Conservation (phyloP, 1,140 invertebrate species). For the Trissolcus basalis region DNA sequence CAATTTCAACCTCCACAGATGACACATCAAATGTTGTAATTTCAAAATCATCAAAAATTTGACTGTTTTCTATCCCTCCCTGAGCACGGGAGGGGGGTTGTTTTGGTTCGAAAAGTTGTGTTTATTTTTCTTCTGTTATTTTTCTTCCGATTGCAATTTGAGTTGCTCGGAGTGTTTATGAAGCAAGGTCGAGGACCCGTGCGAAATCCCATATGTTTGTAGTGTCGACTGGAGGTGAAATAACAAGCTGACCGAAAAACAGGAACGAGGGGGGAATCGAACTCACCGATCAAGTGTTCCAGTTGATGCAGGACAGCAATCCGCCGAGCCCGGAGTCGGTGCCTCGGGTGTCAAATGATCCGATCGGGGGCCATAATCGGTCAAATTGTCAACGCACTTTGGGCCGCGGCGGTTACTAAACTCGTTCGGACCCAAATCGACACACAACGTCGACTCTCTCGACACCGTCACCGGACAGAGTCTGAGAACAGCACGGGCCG, state of each 20-base stretch:
- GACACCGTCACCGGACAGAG: not conserved
- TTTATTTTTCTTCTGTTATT: too few relatives aligned
- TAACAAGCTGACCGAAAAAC: not conserved
- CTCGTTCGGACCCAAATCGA: slow-evolving; percentile 28
- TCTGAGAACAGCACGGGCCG: slow-evolving; percentile 57
- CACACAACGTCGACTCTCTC: slow-evolving; percentile 16
- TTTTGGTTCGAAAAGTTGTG: too few relatives aligned
- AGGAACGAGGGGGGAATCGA: slow-evolving; percentile 9
- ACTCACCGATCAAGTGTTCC: slow-evolving; percentile 69
- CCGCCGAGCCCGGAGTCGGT: slow-evolving; percentile 71
- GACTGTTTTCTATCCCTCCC: too few relatives aligned
- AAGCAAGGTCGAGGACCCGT: too few relatives aligned
- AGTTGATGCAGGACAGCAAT: slow-evolving; percentile 64
- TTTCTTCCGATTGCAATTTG: too few relatives aligned
- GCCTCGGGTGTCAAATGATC: slow-evolving; percentile 72
- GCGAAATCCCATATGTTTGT: not conserved
- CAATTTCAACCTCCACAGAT: not conserved
- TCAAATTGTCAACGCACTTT: slow-evolving; percentile 39
- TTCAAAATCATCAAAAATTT: too few relatives aligned
- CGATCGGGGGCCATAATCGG: slow-evolving; percentile 64
- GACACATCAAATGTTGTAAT: too few relatives aligned
- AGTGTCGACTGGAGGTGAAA: not conserved
- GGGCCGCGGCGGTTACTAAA: slow-evolving; percentile 10
- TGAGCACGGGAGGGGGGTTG: too few relatives aligned
- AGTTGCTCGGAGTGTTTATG: too few relatives aligned